Percentiles rank a stretch among this genome's conserved stretches.
Conservation (phyloP, 2,797 vertebrate genomes). For the Mormyrus hasselquistii region DNA sequence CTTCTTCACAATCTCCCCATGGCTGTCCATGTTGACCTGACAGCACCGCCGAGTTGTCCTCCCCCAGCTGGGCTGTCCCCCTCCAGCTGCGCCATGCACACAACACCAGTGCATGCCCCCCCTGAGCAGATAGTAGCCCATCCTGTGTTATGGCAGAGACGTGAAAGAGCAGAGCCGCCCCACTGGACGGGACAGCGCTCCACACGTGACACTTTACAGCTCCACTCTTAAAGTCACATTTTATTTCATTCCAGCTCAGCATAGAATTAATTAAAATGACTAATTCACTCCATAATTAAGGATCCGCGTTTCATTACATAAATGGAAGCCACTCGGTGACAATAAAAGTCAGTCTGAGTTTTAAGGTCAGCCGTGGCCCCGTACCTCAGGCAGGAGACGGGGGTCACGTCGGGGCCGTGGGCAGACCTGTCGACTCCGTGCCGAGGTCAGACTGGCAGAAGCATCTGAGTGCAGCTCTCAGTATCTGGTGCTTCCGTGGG, state of each 20-base stretch:
- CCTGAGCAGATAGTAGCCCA: constrained; percentile 37
- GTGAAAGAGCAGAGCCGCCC: not conserved
- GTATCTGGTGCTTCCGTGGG: constrained; percentile 47
- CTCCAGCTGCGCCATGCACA: constrained; percentile 37
- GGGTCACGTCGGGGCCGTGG: constrained; percentile 44
- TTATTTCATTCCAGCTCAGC: constrained; percentile 7
- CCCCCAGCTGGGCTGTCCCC: constrained; percentile 29
- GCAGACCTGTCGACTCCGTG: constrained; percentile 43
- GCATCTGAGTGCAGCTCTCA: constrained; percentile 54
- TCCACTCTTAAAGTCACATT: constrained; percentile 16
- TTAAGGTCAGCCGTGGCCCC: constrained; percentile 59
- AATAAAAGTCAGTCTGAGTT: constrained; percentile 51
- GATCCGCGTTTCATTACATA: constrained; percentile 20
- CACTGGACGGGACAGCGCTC: not conserved
- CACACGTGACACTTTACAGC: constrained; percentile 13
- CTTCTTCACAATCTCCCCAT: not conserved
- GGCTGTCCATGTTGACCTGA: not conserved
- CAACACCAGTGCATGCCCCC: constrained; percentile 45
- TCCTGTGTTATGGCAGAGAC: not conserved
- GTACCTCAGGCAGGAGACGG: constrained; percentile 54
- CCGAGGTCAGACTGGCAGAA: constrained; percentile 60
- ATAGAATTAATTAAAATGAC: constrained; percentile 16
- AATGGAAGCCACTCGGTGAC: constrained; percentile 6
- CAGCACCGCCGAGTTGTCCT: constrained; percentile 35
- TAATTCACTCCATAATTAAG: constrained; percentile 23